Evolutionary conservation across 2,888 invertebrate genomes (phyloP), one percentile per base, ranked within the genome.

Genomic region (Monochamus alternatus): DNA sequence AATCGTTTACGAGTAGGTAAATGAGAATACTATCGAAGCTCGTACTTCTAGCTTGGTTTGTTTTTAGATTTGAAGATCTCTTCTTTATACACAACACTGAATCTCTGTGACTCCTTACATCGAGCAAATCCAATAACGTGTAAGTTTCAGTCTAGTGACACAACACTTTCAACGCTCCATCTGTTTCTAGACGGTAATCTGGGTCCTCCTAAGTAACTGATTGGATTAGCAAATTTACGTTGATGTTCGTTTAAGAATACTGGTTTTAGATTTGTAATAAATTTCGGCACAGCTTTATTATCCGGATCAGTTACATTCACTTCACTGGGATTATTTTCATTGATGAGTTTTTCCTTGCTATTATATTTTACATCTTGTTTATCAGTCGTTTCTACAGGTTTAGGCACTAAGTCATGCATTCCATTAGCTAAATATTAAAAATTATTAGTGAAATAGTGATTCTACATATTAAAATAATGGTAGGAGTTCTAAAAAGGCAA

Each of bases 151-250:
- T 94, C 94, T 86, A 94, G 87, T 31, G 94, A 94, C 81, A 94
- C 85, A 81, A 94, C 90, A 78, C 94, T 94, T 86, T 94, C 94
- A 84, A 93, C 89, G 85, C 94, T 94, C 82, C 90, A 90, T 84
- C 91, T 89, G 83, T 85, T 86, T 82, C 87, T 88, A 62, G 90
- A 84, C 78, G 87, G 87, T 80, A 93, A 86, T 80, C 90, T 89
- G 12, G 93, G 93, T 73, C 93, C 93, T 77, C 93, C 94, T 82
- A 94, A 89, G 87, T 94, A 94, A 87, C 93, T 94, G 83, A 94
- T 90, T 63, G 94, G 94, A 89, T 93, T 94, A 76, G 89, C 90
- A 86, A 92, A 94, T 80, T 90, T 91, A 80, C 92, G 88, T 74
- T 89, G 90, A 75, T 90, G 87, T 68, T 91, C 91, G 76, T 90